Percentiles rank a stretch among this genome's conserved stretches.
Evolutionary conservation across 2,888 invertebrate genomes (phyloP).

Genomic region (Leptopilina drosophilae): DNA sequence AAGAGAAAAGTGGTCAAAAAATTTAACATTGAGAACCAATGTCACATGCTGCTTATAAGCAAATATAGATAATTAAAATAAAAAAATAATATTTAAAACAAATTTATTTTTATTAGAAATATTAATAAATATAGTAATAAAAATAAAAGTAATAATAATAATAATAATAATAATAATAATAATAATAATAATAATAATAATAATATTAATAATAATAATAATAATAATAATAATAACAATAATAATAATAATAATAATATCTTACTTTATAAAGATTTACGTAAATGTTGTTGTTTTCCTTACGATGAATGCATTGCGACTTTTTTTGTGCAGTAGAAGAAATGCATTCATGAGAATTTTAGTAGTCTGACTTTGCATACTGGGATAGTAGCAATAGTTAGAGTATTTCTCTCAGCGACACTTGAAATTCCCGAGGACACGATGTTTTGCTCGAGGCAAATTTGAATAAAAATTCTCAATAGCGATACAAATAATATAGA

Average conservation of each 20-base stretch:
- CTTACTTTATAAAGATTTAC: not conserved
- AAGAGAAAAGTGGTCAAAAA: too few species aligned
- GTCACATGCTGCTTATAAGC: too few species aligned
- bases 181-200: not conserved
- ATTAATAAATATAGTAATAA: not conserved
- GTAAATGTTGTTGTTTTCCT: not conserved
- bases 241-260: not conserved
- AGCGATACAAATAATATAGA: too few species aligned
- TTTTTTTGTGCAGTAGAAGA: not conserved
- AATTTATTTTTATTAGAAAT: not conserved
- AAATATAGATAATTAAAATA: too few species aligned
- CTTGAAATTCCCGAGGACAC: not conserved
- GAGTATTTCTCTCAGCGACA: slow-evolving; percentile 14
- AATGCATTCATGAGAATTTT: slow-evolving; percentile 21
- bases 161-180: not conserved
- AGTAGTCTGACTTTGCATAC: not conserved
- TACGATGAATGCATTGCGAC: not conserved
- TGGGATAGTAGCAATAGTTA: slow-evolving; percentile 3
- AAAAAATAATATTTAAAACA: too few species aligned
- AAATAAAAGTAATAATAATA: not conserved
- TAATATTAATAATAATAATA: not conserved
- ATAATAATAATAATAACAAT: too few species aligned
- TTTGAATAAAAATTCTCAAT: slow-evolving; percentile 8
- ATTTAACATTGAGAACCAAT: too few species aligned
- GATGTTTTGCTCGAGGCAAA: slow-evolving; percentile 1